Percentiles rank a stretch among this genome's conserved stretches.
Conservation (phyloP, 2,888 invertebrate species). For the Apomyelois bistriatella region DNA sequence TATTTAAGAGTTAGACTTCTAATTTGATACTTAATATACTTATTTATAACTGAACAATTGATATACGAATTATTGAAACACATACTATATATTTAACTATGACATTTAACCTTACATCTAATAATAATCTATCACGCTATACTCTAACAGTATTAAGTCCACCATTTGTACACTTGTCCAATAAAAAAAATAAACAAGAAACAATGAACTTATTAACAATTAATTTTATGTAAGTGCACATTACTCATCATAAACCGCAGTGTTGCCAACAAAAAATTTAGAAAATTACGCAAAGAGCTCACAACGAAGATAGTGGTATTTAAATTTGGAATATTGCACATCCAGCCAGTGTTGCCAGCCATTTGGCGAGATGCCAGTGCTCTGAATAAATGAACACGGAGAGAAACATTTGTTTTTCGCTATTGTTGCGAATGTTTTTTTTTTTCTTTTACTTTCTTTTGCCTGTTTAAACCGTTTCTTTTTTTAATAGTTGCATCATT, state of each 20-base stretch:
- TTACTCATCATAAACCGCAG: conserved; percentile 11
- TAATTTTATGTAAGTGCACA: not conserved
- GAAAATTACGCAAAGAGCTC: conserved; percentile 23
- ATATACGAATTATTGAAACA: no score
- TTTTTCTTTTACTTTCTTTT: no score
- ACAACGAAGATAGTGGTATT: conserved; percentile 28
- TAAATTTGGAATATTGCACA: conserved; percentile 32
- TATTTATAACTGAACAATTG: no score
- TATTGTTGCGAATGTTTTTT: conserved; percentile 37
- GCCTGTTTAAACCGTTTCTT: conserved; percentile 16
- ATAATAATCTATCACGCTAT: no score
- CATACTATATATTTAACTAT: no score
- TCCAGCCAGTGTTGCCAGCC: conserved; percentile 31
- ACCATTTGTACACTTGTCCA: no score
- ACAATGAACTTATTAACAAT: not conserved
- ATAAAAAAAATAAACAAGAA: no score
- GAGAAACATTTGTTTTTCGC: conserved; percentile 49
- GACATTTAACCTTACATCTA: no score
- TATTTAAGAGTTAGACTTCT: no score
- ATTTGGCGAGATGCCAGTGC: conserved; percentile 41
- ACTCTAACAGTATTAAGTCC: no score
- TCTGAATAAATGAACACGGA: conserved; percentile 50
- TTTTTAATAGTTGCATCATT: conserved; percentile 22
- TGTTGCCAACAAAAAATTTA: conserved; percentile 26
- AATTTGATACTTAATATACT: no score